Percentiles rank a stretch among this genome's conserved stretches.
Conservation (phyloP, 2,113 vertebrate species). For the Anhinga anhinga region DNA sequence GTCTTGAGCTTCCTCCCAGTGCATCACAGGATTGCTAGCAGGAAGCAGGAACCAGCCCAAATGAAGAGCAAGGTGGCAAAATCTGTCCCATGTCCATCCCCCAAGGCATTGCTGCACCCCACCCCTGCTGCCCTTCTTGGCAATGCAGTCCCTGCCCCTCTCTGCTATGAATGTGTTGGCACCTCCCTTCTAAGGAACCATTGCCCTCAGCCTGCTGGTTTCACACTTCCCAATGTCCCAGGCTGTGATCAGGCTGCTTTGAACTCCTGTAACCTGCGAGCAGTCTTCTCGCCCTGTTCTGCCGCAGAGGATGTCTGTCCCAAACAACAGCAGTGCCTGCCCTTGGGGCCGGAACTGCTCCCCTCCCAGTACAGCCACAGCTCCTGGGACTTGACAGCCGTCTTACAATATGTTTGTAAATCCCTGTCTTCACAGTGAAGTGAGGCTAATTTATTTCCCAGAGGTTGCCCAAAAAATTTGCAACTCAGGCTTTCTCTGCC, state of each 20-base stretch:
- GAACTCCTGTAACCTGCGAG: background rate
- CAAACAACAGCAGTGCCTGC: background rate
- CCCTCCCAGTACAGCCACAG: background rate
- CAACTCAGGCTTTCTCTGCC: background rate
- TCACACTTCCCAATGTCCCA: rapidly evolving
- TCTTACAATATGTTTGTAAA: background rate
- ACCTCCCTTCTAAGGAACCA: rapidly evolving
- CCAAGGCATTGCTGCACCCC: background rate
- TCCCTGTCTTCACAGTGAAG: background rate
- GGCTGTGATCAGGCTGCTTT: background rate
- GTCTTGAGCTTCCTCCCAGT: background rate
- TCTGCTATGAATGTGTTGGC: rapidly evolving
- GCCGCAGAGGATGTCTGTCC: rapidly evolving
- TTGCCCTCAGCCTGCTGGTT: background rate
- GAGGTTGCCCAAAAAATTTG: background rate
- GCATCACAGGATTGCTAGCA: background rate
- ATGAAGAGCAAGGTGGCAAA: background rate
- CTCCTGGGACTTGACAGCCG: background rate
- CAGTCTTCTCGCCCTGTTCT: background rate
- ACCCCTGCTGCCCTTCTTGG: rapidly evolving
- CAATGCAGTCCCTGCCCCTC: background rate
- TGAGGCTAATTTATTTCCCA: background rate
- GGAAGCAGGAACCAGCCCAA: background rate
- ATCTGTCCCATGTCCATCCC: background rate
- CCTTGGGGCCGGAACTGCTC: background rate